These are phyloP conservation scores for Paralvinella palmiformis DNA, from an alignment of 1,140 invertebrate genomes.

Conservation along the genomic window DNA sequence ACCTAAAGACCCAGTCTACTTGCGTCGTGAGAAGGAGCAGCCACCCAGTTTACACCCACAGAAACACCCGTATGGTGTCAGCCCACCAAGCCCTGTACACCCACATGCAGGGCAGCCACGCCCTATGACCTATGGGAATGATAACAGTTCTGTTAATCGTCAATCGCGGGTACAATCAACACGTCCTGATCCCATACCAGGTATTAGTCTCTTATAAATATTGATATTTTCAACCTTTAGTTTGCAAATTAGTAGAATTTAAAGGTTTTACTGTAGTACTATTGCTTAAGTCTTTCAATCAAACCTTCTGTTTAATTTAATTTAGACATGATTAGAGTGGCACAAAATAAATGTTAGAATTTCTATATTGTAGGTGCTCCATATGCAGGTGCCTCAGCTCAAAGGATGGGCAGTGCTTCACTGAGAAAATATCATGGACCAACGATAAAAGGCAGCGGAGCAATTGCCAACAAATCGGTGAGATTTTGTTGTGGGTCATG, in stretches of 20 bases:
- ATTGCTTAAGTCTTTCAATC: too few species aligned
- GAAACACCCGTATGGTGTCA: slow-evolving; percentile 39
- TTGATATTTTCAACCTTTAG: too few species aligned
- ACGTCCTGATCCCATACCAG: slow-evolving; percentile 37
- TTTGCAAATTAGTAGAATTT: too few species aligned
- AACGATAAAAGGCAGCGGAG: slow-evolving; percentile 28
- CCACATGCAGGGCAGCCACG: slow-evolving; percentile 34
- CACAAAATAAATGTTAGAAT: neutral
- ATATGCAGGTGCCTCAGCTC: slow-evolving; percentile 36
- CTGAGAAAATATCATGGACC: slow-evolving; percentile 30
- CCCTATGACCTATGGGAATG: slow-evolving; percentile 38
- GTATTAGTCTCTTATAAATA: too few species aligned
- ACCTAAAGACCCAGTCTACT: slow-evolving; percentile 31
- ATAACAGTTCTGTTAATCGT: slow-evolving; percentile 39
- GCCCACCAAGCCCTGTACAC: slow-evolving; percentile 24
- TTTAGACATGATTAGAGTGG: too few species aligned
- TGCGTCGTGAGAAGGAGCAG: slow-evolving; percentile 40
- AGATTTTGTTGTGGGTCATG: slow-evolving; percentile 19
- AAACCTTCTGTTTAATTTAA: too few species aligned
- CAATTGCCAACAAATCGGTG: slow-evolving; percentile 36
- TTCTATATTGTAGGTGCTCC: slow-evolving; percentile 35
- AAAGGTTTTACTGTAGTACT: too few species aligned
- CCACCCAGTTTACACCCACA: slow-evolving; percentile 32
- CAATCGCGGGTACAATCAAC: slow-evolving; percentile 39
- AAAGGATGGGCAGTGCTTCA: slow-evolving; percentile 41